Percentiles rank a stretch among this genome's conserved stretches.
Conservation (phyloP, 1,140 invertebrate species). For the Hermetia illucens region DNA sequence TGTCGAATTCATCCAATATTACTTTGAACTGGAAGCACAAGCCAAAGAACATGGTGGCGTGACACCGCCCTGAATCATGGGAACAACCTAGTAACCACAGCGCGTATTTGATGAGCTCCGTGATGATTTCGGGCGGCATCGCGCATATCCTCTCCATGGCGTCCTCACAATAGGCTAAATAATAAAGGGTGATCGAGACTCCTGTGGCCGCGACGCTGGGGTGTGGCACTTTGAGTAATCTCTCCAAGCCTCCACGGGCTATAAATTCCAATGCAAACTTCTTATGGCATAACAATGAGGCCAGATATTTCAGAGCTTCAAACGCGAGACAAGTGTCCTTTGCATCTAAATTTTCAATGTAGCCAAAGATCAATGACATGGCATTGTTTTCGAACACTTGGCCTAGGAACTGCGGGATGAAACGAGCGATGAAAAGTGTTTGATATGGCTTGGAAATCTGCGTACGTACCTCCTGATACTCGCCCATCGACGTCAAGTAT, state of each 20-base stretch:
- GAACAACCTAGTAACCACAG: conserved; percentile 91
- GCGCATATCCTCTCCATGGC: conserved; percentile 91
- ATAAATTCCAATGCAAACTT: conserved; percentile 96
- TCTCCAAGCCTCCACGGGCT: conserved; percentile 66
- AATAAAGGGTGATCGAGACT: conserved; percentile 91
- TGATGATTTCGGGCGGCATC: conserved; percentile 61
- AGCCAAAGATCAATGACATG: conserved; percentile 74
- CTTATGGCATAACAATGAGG: conserved; percentile 88
- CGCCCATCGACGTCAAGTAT: conserved; percentile 87
- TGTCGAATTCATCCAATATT: conserved; percentile 85
- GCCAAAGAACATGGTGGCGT: conserved; percentile 95
- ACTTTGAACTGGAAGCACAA: conserved; percentile 83
- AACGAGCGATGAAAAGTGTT: conserved; percentile 12
- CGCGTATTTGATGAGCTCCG: conserved; percentile 70
- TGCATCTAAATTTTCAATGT: conserved; percentile 79
- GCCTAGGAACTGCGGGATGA: conserved; percentile 68
- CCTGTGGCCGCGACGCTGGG: conserved; percentile 91
- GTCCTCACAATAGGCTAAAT: conserved; percentile 92
- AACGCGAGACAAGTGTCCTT: conserved; percentile 84
- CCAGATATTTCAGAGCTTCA: conserved; percentile 87
- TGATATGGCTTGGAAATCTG: conserved; percentile 4
- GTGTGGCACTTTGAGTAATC: conserved; percentile 72
- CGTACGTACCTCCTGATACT: conserved; percentile 77
- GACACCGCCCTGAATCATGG: conserved; percentile 88
- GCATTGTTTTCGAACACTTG: conserved; percentile 87